Conservation (phyloP, 2,888 invertebrate genomes). For the Nomada goodeniana region DNA sequence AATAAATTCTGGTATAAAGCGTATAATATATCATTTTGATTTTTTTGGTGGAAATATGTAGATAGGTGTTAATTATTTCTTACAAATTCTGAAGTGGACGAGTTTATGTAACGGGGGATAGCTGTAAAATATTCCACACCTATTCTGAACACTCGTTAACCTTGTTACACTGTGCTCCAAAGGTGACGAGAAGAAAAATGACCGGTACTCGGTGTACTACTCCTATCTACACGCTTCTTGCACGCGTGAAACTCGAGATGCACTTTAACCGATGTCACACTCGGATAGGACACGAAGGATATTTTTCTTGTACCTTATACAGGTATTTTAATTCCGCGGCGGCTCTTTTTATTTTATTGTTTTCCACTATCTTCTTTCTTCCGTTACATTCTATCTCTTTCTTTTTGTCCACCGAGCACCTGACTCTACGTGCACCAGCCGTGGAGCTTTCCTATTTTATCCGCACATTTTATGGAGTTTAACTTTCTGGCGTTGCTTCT, state of each 20-base stretch:
- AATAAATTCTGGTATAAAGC: no score
- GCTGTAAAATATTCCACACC: conserved; percentile 13
- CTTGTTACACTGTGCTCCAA: conserved; percentile 30
- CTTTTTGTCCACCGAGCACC: not conserved
- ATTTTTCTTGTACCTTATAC: conserved; percentile 20
- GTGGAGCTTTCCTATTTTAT: conserved; percentile 16
- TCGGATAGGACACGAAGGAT: not conserved
- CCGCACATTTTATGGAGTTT: conserved; percentile 14
- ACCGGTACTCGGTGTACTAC: conserved; percentile 58
- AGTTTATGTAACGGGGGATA: not conserved
- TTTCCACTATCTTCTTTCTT: not conserved
- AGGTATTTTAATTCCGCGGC: conserved; percentile 24
- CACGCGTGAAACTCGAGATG: conserved; percentile 45
- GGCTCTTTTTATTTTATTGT: conserved; percentile 32
- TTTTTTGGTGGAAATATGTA: no score
- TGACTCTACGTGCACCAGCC: conserved; percentile 7
- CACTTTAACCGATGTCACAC: conserved; percentile 18
- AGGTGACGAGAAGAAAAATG: conserved; percentile 37
- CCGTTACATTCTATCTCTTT: no score
- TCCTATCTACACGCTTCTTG: conserved; percentile 17
- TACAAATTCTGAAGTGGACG: not conserved
- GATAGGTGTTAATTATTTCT: not conserved
- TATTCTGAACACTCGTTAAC: conserved; percentile 40
- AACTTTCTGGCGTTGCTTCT: not conserved
- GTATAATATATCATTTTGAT: no score